Conservation (phyloP, 2,888 invertebrate genomes). For the Argynnis bischoffii region DNA sequence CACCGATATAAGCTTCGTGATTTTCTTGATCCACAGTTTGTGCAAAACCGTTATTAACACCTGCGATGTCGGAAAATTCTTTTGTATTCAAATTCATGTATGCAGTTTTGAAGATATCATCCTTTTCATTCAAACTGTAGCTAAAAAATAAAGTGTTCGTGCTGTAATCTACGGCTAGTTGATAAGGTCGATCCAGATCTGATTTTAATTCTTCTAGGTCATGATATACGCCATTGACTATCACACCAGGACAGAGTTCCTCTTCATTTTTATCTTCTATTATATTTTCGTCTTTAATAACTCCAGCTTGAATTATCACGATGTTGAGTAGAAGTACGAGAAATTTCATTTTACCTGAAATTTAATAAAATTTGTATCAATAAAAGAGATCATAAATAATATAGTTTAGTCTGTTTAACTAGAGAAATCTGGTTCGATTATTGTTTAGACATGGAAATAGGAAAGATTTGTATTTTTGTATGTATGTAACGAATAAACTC, state of each 20-base stretch:
- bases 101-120: conserved; percentile 55
- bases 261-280: conserved; percentile 34
- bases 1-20: conserved; percentile 62
- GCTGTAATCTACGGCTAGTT: conserved; percentile 58
- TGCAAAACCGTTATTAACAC: conserved; percentile 60
- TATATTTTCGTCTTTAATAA: conserved; percentile 22
- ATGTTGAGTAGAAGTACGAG: conserved; percentile 15
- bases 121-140: conserved; percentile 51
- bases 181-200: conserved; percentile 59
- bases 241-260: conserved; percentile 50
- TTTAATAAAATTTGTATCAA: not conserved
- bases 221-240: conserved; percentile 51
- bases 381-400: not conserved
- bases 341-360: conserved; percentile 26
- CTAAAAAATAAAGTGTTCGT: conserved; percentile 65
- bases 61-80: conserved; percentile 54
- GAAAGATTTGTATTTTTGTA: no score
- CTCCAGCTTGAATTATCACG: conserved; percentile 20
- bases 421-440: no score
- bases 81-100: conserved; percentile 60
- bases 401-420: not conserved
- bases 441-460: no score
- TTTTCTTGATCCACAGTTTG: conserved; percentile 60
- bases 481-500: no score
- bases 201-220: conserved; percentile 55